Base-by-base conservation (phyloP, 2,888 invertebrate species). In the Luperina testacea region DNA sequence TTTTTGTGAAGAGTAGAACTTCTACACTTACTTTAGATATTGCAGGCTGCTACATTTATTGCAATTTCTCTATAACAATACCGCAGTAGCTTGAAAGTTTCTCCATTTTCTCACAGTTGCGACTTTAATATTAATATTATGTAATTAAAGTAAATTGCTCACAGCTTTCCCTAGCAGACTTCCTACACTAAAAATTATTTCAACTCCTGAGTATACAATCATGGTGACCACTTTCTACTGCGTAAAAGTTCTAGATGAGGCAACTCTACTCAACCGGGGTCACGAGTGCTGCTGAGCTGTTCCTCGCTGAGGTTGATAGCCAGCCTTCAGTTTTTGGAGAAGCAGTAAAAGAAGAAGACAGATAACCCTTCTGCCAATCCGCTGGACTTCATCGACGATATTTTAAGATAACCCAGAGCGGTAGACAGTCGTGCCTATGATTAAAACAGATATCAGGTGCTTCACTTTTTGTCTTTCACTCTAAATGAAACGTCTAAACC, bases 21-120 rank as follows among this genome's bases (percentile, higher is more conserved):
- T 69, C 65, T 80, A 0, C 13, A 24, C 0, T 27, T 27, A 24
- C 13, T 24, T 24, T 27, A 8, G 38, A 7, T 27, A 15, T n/a
- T 63, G 15, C 24, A 59, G 13, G 8, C 59, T 72, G 78, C 80
- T 87, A 83, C 77, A 89, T 83, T 89, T 88, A 86, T 65, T 65
- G 79, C 80, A 81, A 80, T 88, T 86, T 88, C 85, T 80, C 86
- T 73, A 53, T 69, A 79, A 89, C 88, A 89, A 89, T 88, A 81
- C 74, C 72, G 11, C 65, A 70, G 42, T 38, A 61, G 51, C 64
- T 78, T 77, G 87, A 78, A 80, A 88, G 80, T 88, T 85, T 72
- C 80, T 76, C 51, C 57, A 59, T 78, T 78, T 82, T 77, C 85
- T 74, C 75, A 67, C 20, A 65, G n/a, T 59, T 75, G 51, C 20